Percentiles rank a stretch among this genome's conserved stretches.
These are phyloP conservation scores for Myocastor coypus DNA, from an alignment of 2,113 vertebrate species.

Conservation along the genomic window DNA sequence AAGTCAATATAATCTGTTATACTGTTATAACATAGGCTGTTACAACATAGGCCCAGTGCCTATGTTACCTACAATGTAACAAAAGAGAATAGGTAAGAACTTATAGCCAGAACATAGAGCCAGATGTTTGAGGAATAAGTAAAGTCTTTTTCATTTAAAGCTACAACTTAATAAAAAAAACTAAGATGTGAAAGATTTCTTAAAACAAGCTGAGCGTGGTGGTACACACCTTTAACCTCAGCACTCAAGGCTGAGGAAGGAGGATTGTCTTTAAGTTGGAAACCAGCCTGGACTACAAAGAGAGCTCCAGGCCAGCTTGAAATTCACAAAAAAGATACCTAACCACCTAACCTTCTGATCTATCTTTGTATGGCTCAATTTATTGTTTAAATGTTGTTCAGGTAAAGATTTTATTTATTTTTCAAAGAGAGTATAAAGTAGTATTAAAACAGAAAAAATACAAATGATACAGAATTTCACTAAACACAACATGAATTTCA, in stretches of 20 bases:
- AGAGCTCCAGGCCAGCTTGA: no score
- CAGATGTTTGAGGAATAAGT: neutral
- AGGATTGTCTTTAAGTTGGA: no score
- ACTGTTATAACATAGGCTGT: no score
- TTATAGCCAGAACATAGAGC: conserved; percentile 18
- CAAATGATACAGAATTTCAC: no score
- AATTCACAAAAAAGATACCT: no score
- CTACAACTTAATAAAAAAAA: conserved; percentile 61
- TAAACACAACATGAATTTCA: no score
- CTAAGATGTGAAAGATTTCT: conserved; percentile 26
- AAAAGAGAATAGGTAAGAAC: conserved; percentile 39
- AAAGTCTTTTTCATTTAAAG: conserved; percentile 37
- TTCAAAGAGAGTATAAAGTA: no score
- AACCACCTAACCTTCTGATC: neutral
- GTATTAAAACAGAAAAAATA: no score
- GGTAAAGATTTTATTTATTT: no score
- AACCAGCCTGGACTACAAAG: no score
- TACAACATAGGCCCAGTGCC: neutral
- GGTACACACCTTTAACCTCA: no score
- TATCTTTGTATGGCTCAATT: conserved; percentile 40
- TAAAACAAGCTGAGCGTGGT: neutral
- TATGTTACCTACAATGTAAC: conserved; percentile 26
- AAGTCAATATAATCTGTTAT: conserved; percentile 25
- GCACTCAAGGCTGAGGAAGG: no score
- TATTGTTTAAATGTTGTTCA: neutral